Conservation (phyloP, 2,888 invertebrate genomes). For the Lobophora halterata region DNA sequence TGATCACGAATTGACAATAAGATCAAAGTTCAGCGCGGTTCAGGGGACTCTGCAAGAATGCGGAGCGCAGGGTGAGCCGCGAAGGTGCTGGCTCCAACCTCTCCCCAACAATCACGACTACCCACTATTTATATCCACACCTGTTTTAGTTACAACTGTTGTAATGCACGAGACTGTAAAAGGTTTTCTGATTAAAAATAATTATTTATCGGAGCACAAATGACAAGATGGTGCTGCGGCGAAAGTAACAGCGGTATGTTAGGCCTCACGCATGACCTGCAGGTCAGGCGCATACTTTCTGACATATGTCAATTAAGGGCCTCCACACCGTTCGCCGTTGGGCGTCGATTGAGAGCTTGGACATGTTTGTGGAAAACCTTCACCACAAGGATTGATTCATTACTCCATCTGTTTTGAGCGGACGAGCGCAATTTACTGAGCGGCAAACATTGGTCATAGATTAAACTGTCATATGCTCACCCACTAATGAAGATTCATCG, state of each 20-base stretch:
- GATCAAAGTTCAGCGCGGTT: conserved; percentile 78
- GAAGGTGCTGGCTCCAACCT: conserved; percentile 59
- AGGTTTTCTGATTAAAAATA: conserved; percentile 8
- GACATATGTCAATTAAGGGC: conserved; percentile 79
- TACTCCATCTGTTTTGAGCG: conserved; percentile 53
- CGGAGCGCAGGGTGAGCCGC: conserved; percentile 57
- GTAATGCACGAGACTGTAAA: conserved; percentile 11
- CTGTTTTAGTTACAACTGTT: conserved; percentile 34
- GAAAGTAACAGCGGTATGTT: conserved; percentile 72
- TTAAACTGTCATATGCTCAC: conserved; percentile 42
- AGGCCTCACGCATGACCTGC: conserved; percentile 72
- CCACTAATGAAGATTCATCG: conserved; percentile 52
- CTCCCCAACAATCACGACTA: conserved; percentile 70
- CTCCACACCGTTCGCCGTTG: conserved; percentile 53
- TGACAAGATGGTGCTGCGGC: conserved; percentile 43
- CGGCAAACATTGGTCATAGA: conserved; percentile 40
- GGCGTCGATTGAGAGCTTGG: conserved; percentile 74
- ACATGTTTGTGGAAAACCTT: conserved; percentile 76
- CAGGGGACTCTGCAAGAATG: conserved; percentile 76
- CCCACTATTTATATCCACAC: conserved; percentile 68
- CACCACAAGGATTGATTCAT: conserved; percentile 72
- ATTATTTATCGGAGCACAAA: conserved; percentile 50
- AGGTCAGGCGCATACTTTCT: conserved; percentile 74
- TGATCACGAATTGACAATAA: conserved; percentile 78
- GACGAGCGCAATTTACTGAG: conserved; percentile 49